Evolutionary conservation across 2,888 invertebrate genomes (phyloP).

Genomic region (Cosmia pyralina): DNA sequence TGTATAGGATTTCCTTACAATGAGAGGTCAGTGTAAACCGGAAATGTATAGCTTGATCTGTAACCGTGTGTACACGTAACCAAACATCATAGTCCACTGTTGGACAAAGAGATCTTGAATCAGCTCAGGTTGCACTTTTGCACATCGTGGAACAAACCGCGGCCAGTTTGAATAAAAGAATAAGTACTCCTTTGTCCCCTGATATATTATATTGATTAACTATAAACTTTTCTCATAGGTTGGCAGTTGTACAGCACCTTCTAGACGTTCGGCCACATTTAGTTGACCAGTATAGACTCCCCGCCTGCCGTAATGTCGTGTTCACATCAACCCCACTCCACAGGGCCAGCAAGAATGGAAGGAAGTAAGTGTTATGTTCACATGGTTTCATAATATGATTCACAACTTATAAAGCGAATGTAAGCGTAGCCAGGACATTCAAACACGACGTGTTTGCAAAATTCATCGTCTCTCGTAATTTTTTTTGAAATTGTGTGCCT

Average conservation of each 20-base stretch:
- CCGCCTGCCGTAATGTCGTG: conserved; percentile 82
- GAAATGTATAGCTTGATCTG: too few relatives aligned
- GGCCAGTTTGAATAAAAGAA: not conserved
- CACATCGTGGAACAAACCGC: not conserved
- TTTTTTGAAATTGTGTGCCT: not conserved
- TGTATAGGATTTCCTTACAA: too few relatives aligned
- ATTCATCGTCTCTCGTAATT: not conserved
- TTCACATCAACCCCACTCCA: conserved; percentile 97
- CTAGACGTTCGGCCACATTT: conserved; percentile 96
- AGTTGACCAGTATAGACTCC: conserved; percentile 92
- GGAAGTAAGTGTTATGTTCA: conserved; percentile 92
- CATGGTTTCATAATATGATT: not conserved
- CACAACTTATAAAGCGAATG: not conserved
- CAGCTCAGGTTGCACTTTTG: not conserved
- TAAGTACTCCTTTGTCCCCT: not conserved
- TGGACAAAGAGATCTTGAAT: too few relatives aligned
- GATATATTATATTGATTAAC: not conserved
- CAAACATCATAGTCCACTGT: too few relatives aligned
- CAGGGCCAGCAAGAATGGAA: conserved; percentile 97
- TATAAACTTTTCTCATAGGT: conserved; percentile 82
- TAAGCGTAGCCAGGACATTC: not conserved
- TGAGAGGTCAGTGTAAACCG: too few relatives aligned
- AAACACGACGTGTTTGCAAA: not conserved
- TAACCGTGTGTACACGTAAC: too few relatives aligned
- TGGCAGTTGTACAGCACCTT: conserved; percentile 96